Percentiles rank a stretch among this genome's conserved stretches.
Evolutionary conservation across 1,140 invertebrate species (phyloP).

Genomic region (Theocolax elegans): DNA sequence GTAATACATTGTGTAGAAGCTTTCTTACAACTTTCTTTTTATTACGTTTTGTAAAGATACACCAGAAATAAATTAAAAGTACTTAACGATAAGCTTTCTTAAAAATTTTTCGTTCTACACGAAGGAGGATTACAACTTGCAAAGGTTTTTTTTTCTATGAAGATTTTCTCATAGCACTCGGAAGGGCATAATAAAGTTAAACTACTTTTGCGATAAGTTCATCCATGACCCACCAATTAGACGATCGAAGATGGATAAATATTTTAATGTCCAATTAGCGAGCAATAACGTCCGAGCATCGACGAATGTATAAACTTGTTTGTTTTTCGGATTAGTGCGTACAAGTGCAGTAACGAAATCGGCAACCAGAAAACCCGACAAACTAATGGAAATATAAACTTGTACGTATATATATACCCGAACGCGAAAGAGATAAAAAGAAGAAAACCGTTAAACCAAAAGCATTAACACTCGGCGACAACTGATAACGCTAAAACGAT

Average conservation of each 20-base stretch:
- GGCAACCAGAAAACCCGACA: conserved; percentile 6
- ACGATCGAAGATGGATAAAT: neutral
- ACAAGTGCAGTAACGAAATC: neutral
- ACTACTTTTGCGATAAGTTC: neutral
- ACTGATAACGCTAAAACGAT: conserved; percentile 13
- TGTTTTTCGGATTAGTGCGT: too few species aligned
- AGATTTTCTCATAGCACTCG: too few species aligned
- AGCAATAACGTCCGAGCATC: neutral
- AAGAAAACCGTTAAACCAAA: neutral
- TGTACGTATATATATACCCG: neutral
- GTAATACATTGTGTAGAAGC: neutral
- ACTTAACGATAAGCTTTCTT: too few species aligned
- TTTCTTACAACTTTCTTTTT: too few species aligned
- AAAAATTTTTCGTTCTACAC: too few species aligned
- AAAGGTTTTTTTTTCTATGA: too few species aligned
- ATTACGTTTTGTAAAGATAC: neutral
- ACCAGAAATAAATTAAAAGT: neutral
- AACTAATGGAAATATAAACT: neutral
- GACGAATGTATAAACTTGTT: neutral
- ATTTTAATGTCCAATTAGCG: conserved; percentile 13
- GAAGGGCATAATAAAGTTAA: neutral
- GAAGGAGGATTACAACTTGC: too few species aligned
- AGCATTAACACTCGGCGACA: neutral
- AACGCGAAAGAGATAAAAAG: neutral
- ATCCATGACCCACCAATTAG: neutral